Evolutionary conservation across 2,888 invertebrate species (phyloP), one percentile per base, ranked within the genome.

Genomic region (Synergus umbraculus): DNA sequence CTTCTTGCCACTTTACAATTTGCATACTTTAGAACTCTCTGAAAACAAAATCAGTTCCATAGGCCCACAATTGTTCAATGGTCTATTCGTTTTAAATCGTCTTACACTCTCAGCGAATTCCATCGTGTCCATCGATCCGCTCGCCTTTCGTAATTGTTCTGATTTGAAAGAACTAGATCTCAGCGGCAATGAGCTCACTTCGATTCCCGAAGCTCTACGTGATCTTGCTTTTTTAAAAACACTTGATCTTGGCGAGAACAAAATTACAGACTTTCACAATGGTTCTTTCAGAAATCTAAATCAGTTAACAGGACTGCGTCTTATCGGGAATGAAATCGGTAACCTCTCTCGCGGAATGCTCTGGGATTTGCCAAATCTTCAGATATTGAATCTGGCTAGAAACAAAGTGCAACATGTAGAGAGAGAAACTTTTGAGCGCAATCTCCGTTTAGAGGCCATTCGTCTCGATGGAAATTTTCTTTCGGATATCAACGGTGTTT

Each of bases 201-300:
- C 95, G 85, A 96, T 98, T 83, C 98, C 98, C 7, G 96, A 96
- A 89, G 97, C 97, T 2, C 93, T 97, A 81, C 95, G 95, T 92
- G 97, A 96, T 89, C 93, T 97, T 79, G 94, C 96, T 76, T 96
- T 97, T 91, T 93, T 98, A 84, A 97, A 97, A 92, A 97, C 97
- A 1, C 94, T 99, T 78, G 97, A 98, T 92, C 93, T 99, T 88
- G 98, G 97, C 76, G 97, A 98, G 92, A 99, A 98, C 93, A 96
- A 96, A 92, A 97, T 99, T 88, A 95, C 95, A 63, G 94, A 95
- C 77, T 96, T 99, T 85, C 95, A 94, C 89, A 97, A 97, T 89
- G 96, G 96, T 79, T 96, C 97, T 4, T 96, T 98, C 90, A 95
- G 95, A 90, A 97, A 97, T 91, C 93, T 98, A 78, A 95, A 96